Percentiles rank a stretch among this genome's conserved stretches.
These are phyloP conservation scores for Silurus meridionalis DNA, from an alignment of 2,113 vertebrate species.

Conservation along the genomic window DNA sequence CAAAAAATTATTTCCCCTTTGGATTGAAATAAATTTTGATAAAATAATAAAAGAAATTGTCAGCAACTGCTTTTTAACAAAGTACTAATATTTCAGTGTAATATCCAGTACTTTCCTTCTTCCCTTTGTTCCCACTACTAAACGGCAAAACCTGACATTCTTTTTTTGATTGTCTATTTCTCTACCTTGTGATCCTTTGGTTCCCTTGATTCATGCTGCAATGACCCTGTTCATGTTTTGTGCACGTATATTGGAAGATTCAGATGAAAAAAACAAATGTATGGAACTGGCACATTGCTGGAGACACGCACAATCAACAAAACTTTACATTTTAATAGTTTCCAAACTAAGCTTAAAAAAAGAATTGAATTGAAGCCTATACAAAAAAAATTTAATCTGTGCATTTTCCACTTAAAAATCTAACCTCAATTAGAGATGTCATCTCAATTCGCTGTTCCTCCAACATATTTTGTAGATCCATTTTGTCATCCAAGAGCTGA, in stretches of 20 bases:
- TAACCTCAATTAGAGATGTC: slow-evolving; percentile 81
- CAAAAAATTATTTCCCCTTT: too few species aligned
- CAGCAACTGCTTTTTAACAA: too few species aligned
- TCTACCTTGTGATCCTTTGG: neutral
- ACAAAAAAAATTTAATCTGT: neutral
- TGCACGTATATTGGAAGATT: neutral
- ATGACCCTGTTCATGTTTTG: neutral
- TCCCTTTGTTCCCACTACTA: neutral
- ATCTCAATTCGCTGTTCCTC: slow-evolving; percentile 85
- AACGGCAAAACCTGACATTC: neutral
- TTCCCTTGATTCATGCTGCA: neutral
- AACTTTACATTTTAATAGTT: neutral
- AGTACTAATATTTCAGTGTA: too few species aligned
- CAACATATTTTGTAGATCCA: slow-evolving; percentile 81
- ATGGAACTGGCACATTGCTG: neutral
- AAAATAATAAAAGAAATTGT: too few species aligned
- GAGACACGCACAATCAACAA: neutral
- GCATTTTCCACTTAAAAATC: neutral
- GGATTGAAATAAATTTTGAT: too few species aligned
- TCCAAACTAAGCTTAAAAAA: neutral
- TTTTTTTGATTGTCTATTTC: neutral
- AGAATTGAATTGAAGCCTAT: neutral
- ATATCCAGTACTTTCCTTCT: neutral
- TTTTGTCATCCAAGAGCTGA: slow-evolving; percentile 83
- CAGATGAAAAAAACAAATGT: neutral